Base-by-base conservation (phyloP, 2,113 vertebrate genomes). In the Passer montanus region DNA sequence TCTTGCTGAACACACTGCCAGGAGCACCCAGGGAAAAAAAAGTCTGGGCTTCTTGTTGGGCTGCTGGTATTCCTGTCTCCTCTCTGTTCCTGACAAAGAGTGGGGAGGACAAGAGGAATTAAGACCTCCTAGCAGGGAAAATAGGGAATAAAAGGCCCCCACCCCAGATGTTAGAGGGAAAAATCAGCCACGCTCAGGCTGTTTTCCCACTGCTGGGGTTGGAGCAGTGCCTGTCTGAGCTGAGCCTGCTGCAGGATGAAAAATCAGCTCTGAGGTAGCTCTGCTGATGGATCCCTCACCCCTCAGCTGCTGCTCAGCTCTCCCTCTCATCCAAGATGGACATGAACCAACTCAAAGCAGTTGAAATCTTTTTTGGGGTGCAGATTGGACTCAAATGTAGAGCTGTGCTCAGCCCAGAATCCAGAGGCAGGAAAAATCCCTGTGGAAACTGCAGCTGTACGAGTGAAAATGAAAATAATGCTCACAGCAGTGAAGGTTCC, bases 391-490 rank as follows among this genome's bases (percentile, higher is more conserved):
- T 80, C 3, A 0, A 27, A 27, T 18, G 22, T 44, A 16, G 27
- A 68, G 28, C n/a, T 76, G 35, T 66, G 67, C 12, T 53, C 41
- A 82, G 44, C 64, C 46, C 55, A 24, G 67, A 4, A 28, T 33
- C n/a, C 58, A 53, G 75, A 37, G 39, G 5, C 56, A 47, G 53
- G 58, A 68, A 53, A 63, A 68, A 79, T 20, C 86, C 41, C 35
- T 2, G 22, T 37, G 41, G 17, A n/a, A 60, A 18, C 4, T 11
- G 35, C 49, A 46, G 7, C 5, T 49, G 33, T 27, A 5, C 0
- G 0, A 55, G 39, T 33, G 74, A 39, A 44, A 76, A 28, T 1
- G 1, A 10, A 1, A 10, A 10, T 7, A 37, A 62, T 0, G 0
- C 37, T 37, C 30, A 2, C 31, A 64, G 28, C 53, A 20, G 15